Conservation (phyloP, 2,888 invertebrate species). For the Villa cingulata region DNA sequence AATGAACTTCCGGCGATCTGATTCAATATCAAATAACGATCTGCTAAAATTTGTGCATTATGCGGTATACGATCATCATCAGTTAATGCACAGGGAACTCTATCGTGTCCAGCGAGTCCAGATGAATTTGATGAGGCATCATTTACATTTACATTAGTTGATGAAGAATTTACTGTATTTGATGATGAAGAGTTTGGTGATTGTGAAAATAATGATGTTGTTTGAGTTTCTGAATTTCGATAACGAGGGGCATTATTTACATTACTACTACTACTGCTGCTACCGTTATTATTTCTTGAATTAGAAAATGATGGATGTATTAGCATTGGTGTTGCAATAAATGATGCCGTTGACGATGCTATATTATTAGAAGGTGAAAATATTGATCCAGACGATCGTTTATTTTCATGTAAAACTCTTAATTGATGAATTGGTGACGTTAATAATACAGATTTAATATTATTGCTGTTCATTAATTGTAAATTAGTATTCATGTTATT, state of each 20-base stretch:
- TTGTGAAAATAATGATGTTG: background rate
- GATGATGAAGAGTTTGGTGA: background rate
- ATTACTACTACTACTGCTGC: background rate
- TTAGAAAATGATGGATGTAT: background rate
- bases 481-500: background rate
- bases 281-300: background rate
- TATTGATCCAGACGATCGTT: background rate
- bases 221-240: background rate
- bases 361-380: no score
- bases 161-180: background rate
- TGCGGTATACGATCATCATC: constrained; percentile 25
- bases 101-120: constrained; percentile 3
- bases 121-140: no score
- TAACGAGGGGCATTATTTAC: background rate
- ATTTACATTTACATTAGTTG: background rate
- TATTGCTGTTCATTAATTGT: background rate
- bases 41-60: constrained; percentile 53
- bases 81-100: constrained; percentile 8
- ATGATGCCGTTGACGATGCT: background rate
- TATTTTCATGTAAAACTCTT: background rate
- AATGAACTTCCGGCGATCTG: constrained; percentile 64
- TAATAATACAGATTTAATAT: background rate
- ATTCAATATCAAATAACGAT: constrained; percentile 67
- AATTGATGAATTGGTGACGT: background rate
- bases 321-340: background rate